Base-by-base conservation (phyloP, 2,888 invertebrate genomes). In the Clepsis dumicolana region DNA sequence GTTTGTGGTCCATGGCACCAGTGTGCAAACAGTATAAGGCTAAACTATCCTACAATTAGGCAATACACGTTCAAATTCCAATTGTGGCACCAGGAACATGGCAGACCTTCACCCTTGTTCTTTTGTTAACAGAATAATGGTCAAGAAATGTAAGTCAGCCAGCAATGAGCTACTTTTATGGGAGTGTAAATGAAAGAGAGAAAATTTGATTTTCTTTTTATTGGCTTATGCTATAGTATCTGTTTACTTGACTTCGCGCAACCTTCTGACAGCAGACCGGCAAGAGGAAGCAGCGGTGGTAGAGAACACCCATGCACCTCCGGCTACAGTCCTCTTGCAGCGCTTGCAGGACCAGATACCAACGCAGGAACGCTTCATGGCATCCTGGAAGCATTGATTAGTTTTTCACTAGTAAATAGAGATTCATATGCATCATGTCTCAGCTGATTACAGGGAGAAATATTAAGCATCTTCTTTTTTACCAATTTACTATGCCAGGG, bases 311-410 rank as follows among this genome's bases (percentile, higher is more conserved):
- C 99, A 99, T 21, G 99, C 99, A 78, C 99, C 99, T 80, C 99
- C 99, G 77, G 97, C 99, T 71, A 99, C 99, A 60, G 97, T 97
- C 87, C 99, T 97, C 89, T 98, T 98, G 93, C 99, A 99, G 69
- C 98, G 96, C 92, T 98, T 97, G 95, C 99, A 99, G 44, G 97
- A 96, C 99, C 99, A 99, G 88, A 99, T 99, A 75, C 99, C 99
- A 65, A 99, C 99, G 84, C 98, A 98, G 75, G 96, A 96, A 77
- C 99, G 96, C 91, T 98, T 99, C 99, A 99, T 99, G 75, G 98
- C 97, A 93, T 99, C 99, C 99, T 99, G 89, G 59, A 94, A 94
- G 72, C 2, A 56, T 44, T 29, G 38, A 60, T 63, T 25, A n/a
- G 18, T 54, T 25, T 1, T 44, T 8, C 16, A 44, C 18, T 14